Evolutionary conservation across 2,113 vertebrate genomes (phyloP).

Genomic region (Protobothrops flavoviridis): DNA sequence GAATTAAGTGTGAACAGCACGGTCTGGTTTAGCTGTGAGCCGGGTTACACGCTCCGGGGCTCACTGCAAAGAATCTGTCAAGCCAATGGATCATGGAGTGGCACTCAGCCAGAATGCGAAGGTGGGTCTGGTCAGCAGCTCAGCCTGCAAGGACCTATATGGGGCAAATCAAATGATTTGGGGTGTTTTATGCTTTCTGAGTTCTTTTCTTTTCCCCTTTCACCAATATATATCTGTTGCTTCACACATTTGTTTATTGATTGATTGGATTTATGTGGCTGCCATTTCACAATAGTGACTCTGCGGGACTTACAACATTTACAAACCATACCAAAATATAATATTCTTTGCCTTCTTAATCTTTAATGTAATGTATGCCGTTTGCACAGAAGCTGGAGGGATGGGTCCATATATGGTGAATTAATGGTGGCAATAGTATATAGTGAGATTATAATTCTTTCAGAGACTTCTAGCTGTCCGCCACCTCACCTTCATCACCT

Average conservation of each 20-base stretch:
- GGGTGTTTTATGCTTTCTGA: neutral
- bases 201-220: neutral
- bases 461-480: neutral
- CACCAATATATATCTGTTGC: neutral
- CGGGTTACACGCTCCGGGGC: conserved; percentile 84
- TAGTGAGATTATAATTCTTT: too few relatives aligned
- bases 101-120: conserved; percentile 89
- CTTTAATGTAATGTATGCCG: neutral
- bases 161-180: neutral
- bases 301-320: neutral
- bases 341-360: neutral
- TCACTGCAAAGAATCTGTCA: conserved; percentile 86
- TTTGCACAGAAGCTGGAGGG: neutral
- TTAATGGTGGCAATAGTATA: too few relatives aligned
- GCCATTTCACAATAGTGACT: neutral
- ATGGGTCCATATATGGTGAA: neutral
- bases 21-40: conserved; percentile 93
- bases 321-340: neutral
- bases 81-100: conserved; percentile 84
- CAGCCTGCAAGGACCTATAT: neutral
- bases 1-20: conserved; percentile 77
- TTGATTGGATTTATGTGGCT: neutral
- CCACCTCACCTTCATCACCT: neutral
- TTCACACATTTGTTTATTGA: neutral
- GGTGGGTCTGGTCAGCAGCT: conserved; percentile 64